Percentiles rank a stretch among this genome's conserved stretches.
These are phyloP conservation scores for Leuciscus idus DNA, from an alignment of 2,113 vertebrate species.

Conservation along the genomic window DNA sequence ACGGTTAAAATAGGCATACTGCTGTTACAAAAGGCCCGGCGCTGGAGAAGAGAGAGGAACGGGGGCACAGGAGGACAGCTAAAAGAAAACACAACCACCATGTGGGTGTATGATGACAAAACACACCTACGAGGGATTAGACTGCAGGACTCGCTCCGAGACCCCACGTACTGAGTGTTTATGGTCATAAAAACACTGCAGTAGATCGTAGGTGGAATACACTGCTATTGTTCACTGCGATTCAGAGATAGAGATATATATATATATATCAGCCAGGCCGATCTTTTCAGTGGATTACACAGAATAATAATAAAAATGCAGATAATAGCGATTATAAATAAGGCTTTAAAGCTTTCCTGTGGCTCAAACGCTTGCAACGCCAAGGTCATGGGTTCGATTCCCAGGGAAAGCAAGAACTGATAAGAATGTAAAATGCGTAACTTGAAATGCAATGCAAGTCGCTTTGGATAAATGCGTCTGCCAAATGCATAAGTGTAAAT, in stretches of 20 bases:
- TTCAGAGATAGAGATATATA: not conserved
- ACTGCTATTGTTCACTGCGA: not conserved
- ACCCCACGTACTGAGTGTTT: not conserved
- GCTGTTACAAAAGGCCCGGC: not conserved
- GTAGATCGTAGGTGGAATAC: not conserved
- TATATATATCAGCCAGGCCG: not conserved
- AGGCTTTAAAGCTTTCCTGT: no score
- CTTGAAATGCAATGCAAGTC: no score
- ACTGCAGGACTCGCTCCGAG: not conserved
- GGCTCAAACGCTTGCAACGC: no score
- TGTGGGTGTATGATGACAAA: conserved; percentile 37
- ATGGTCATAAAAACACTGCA: conserved; percentile 1
- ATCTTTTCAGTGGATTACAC: no score
- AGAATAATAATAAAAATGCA: no score
- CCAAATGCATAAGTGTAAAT: no score
- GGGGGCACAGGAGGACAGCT: conserved; percentile 15
- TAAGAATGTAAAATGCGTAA: no score
- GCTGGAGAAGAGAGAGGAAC: conserved; percentile 6
- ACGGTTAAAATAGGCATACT: conserved; percentile 19
- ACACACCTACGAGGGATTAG: conserved; percentile 31
- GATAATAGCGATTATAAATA: no score
- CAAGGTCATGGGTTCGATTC: no score
- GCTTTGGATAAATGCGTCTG: no score
- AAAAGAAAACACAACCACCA: conserved; percentile 24
- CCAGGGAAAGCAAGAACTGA: no score